Base-by-base conservation (phyloP, 64 coral and sea anemone genomes). In the Pocillopora verrucosa region DNA sequence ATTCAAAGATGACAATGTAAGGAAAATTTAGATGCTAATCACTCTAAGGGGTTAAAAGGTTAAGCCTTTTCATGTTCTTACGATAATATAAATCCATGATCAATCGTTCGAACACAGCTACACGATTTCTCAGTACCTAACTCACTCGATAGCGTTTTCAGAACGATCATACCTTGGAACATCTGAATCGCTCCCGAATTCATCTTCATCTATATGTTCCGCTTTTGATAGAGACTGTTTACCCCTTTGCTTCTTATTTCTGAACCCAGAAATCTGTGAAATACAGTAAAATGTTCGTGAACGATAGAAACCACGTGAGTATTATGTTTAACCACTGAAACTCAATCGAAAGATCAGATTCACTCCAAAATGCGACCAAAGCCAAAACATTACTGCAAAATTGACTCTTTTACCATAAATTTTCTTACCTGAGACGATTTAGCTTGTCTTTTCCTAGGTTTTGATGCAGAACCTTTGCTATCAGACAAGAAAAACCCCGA, bases 111-210 rank as follows among this genome's bases (percentile, higher is more conserved):
- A 51, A 51, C 7, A 51, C 41, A 51, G 41, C 7, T 51, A 0
- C 41, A 51, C 41, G 41, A 4, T 51, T 51, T 51, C 7, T 7
- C 3, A 51, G 41, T 51, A 51, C 3, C 41, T 51, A 51, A 51
- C 7, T 3, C 41, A 51, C 3, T 51, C 41, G 41, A 4, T 51
- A 51, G 7, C 41, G 41, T 51, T 51, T 51, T 51, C 3, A 51
- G 41, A 51, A 51, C 1, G 41, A 3, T 51, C 41, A 51, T 84
- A 97, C 95, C 95, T 97, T 63, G 72, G 69, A 82, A 86, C 64
- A 25, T 97, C 95, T 51, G 82, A 26, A 72, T 97, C 91, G 78
- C 92, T 97, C 56, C 76, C 91, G 30, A 97, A 36, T n/a, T 97
- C 91, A 80, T 75, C 75, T 57, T 97, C 84, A 36, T 82, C 87